A percentile compares a stretch with the other conserved stretches of the same genome.
phyloP scores from a whole-genome alignment of 2,888 invertebrate genomes.

The Aspidapion aeneum region DNA sequence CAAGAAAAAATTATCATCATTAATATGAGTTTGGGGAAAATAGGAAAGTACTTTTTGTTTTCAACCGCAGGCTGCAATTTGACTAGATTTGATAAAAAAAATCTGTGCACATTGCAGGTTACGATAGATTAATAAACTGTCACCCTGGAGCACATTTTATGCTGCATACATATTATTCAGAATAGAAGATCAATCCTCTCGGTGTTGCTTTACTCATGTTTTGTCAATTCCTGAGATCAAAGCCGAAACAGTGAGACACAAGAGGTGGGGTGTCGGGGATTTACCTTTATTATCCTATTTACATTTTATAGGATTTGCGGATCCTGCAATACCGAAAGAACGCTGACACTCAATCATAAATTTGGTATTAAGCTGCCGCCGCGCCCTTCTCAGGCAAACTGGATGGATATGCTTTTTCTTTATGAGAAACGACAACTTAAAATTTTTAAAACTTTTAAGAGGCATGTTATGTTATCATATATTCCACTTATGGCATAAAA shows the following conservation, averaged over 20 bases:
- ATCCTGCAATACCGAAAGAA: conserved; percentile 8
- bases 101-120: no score
- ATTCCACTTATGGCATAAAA: no score
- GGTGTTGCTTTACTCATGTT: conserved; percentile 8
- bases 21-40: no score
- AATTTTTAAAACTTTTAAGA: no score
- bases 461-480: no score
- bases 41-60: no score
- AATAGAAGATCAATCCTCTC: not conserved
- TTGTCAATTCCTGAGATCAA: conserved; percentile 12
- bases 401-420: no score
- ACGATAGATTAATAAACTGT: no score
- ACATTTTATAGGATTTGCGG: conserved; percentile 32
- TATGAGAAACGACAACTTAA: not conserved
- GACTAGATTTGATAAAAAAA: no score
- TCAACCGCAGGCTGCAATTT: no score
- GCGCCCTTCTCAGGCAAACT: not conserved
- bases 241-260: conserved; percentile 7
- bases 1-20: no score
- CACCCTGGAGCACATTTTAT: no score
- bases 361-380: conserved; percentile 11
- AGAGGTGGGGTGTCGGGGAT: conserved; percentile 28
- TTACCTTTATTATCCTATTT: conserved; percentile 39
- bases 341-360: conserved; percentile 16
- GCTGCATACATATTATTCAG: not conserved